Conservation (phyloP, 2,113 vertebrate species). For the Athene cunicularia region DNA sequence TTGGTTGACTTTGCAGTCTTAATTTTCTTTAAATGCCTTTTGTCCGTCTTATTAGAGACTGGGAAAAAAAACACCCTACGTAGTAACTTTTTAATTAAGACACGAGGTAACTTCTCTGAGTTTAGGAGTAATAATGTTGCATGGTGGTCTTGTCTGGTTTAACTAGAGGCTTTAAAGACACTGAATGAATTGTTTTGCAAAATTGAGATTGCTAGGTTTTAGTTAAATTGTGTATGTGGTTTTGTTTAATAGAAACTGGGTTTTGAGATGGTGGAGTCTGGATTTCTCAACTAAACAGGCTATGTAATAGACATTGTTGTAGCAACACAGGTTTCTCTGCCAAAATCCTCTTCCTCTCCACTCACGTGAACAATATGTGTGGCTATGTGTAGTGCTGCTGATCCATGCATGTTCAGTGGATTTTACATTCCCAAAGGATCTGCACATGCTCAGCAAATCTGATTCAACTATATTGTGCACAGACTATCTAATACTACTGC, state of each 20-base stretch:
- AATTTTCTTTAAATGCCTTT: background rate
- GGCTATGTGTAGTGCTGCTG: background rate
- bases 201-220: background rate
- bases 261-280: background rate
- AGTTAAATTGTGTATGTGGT: background rate
- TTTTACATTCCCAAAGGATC: background rate
- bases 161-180: background rate
- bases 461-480: background rate
- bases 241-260: background rate
- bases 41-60: background rate
- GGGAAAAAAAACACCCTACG: fast-evolving
- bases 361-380: background rate
- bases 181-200: background rate
- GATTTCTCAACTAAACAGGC: background rate
- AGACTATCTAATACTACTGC: background rate
- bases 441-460: background rate
- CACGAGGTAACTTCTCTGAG: background rate
- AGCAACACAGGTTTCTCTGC: background rate
- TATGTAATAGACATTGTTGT: background rate
- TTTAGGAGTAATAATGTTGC: background rate
- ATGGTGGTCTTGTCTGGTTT: background rate
- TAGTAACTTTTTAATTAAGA: background rate
- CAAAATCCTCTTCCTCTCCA: background rate
- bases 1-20: background rate
- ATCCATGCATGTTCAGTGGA: background rate